Evolutionary conservation across 2,797 vertebrate genomes (phyloP), one percentile per base, ranked within the genome.

Genomic region (Leuciscus waleckii): DNA sequence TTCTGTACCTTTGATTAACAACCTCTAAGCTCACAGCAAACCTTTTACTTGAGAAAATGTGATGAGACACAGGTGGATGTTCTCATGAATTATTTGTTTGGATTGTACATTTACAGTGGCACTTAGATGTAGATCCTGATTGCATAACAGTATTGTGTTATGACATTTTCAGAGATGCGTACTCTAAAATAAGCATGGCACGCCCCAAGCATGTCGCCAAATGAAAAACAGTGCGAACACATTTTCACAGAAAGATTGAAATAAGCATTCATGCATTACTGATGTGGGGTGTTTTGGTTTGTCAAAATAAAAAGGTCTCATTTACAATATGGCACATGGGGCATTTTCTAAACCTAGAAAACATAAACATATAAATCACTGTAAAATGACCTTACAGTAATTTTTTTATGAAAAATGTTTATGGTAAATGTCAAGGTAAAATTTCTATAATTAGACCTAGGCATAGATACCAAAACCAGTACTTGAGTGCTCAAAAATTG

Each of bases 11-110:
- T 65, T 32, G 26, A 65, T 32, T 32, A 65, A 32, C 14, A 65
- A 16, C 61, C 14, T 65, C 61, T 63, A 6, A 63, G 14, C n/a
- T 16, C 61, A 16, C 26, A 61, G 41, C n/a, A 79, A 65, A 75
- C 19, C 21, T 46, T 49, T 70, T 41, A 70, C 56, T 51, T 61
- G 8, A 39, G 26, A 41, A 63, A 74, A 74, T 73, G 77, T 65
- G 49, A 75, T 29, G 68, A 82, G n/a, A 82, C 32, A 65, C 77
- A 77, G 85, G 78, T 85, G 67, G 65, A 81, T 86, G 75, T 79
- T 79, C 49, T 61, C 70, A 79, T 81, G 21, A 87, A 84, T 71
- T 67, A 82, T 77, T 84, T 77, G 85, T 79, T 86, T 61, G 74
- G 32, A 69, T 71, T 63, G 10, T 78, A 76, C 51, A 69, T 51